Conservation (phyloP, 2,113 vertebrate genomes). For the Connochaetes taurinus region DNA sequence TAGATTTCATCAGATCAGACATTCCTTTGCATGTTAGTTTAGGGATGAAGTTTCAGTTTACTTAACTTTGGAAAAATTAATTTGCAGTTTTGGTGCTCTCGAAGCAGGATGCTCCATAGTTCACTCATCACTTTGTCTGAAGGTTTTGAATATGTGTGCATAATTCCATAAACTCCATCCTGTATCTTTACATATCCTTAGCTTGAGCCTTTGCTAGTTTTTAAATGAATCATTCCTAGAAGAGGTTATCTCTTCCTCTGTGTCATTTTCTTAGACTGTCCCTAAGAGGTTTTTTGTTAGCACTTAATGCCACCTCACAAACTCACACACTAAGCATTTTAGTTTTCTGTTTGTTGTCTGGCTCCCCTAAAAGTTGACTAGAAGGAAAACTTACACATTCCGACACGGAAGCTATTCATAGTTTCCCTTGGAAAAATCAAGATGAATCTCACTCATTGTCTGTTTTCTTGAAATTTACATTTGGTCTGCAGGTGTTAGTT, state of each 20-base stretch:
- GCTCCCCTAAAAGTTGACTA: not conserved
- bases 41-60: not conserved
- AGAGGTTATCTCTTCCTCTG: not conserved
- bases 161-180: not conserved
- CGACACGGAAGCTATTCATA: not conserved
- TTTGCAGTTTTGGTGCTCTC: not conserved
- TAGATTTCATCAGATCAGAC: conserved; percentile 31
- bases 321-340: not conserved
- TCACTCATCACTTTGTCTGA: not conserved
- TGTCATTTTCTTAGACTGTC: not conserved
- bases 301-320: not conserved
- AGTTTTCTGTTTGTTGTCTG: not conserved
- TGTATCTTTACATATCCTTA: not conserved
- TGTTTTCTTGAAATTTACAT: not conserved
- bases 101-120: not conserved
- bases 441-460: not conserved
- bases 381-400: not conserved
- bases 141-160: not conserved
- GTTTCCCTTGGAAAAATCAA: not conserved
- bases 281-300: not conserved
- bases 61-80: not conserved
- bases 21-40: not conserved
- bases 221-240: not conserved
- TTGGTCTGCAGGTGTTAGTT: not conserved
- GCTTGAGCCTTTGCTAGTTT: not conserved